Evolutionary conservation across 2,888 invertebrate species (phyloP), one percentile per base, ranked within the genome.

Genomic region (Cylloceria caligata): DNA sequence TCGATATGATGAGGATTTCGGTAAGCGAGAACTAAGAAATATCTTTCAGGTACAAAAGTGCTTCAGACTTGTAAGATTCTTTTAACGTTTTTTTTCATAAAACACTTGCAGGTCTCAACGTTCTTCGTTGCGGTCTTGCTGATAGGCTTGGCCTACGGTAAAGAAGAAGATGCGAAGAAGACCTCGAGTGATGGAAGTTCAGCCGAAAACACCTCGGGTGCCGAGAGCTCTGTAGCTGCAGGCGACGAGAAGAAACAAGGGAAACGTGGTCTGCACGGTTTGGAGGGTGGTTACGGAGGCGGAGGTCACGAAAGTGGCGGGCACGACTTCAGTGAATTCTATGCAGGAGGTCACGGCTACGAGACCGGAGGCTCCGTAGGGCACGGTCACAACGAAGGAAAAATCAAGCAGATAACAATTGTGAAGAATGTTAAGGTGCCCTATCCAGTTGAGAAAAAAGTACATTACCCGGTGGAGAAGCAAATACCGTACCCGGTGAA

Each of bases 181-280:
- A 3, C 49, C n/a, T 83, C 83, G 47, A 69, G 68, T 0, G 80
- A 74, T 5, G 34, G 64, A 71, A 68, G 60, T 1, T 71, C 74
- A 21, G 77, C 79, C 24, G 84, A 67, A 60, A 72, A 36, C 39
- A 81, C 84, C 6, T 85, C 84, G 3, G 68, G 80, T 1, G 75
- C 71, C 24, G 82, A 82, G 67, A 80, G 80, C 55, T 68, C 75
- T 39, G 86, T 86, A 9, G 84, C 93, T 87, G 93, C 94, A 83
- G 76, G 94, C 93, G 91, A 86, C 72, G 95, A 95, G 83, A 96
- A 96, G 90, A 95, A 96, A 87, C 96, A 96, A 91, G 96, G 96
- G 86, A 97, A 97, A 91, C 95, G 97, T 88, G 96, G 97, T 75
- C 93, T 97, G 77, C 94, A 94, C 88, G 93, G 94, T 77, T 86